Conservation (phyloP, 2,888 invertebrate genomes). For the Agrochola circellaris region DNA sequence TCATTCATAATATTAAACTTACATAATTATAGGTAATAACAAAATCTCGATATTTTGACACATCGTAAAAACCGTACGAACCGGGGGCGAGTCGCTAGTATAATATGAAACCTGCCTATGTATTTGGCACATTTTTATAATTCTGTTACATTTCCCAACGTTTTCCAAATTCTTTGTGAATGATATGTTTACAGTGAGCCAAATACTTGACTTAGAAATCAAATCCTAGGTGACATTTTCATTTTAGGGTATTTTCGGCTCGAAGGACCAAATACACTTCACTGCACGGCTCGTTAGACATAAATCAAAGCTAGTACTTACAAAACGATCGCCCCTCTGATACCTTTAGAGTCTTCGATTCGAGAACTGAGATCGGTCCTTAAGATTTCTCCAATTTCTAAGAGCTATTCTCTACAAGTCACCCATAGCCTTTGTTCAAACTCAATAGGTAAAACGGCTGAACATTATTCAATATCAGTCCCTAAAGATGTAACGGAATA, state of each 20-base stretch:
- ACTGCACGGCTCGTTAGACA: slow-evolving; percentile 22
- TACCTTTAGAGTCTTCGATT: background rate
- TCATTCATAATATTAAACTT: background rate
- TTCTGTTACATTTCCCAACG: no score
- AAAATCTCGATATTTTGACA: background rate
- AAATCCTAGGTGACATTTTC: background rate
- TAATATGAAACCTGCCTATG: background rate
- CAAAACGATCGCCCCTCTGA: slow-evolving; percentile 7
- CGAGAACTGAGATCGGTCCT: slow-evolving; percentile 32
- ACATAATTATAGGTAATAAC: background rate
- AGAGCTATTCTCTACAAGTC: slow-evolving; percentile 17
- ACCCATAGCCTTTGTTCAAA: slow-evolving; percentile 37
- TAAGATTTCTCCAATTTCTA: slow-evolving; percentile 44
- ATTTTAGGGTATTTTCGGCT: background rate
- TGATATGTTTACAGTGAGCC: background rate
- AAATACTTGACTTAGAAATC: background rate
- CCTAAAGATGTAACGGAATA: slow-evolving; percentile 62
- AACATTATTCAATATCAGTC: slow-evolving; percentile 65
- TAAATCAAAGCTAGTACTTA: slow-evolving; percentile 37
- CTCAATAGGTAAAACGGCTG: slow-evolving; percentile 40
- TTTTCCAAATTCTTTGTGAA: background rate
- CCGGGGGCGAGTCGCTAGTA: background rate
- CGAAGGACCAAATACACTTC: slow-evolving; percentile 5
- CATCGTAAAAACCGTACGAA: background rate
- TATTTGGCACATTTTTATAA: background rate